phyloP scores from a whole-genome alignment of 1,140 invertebrate species.

The Anoplolepis gracilipes region DNA sequence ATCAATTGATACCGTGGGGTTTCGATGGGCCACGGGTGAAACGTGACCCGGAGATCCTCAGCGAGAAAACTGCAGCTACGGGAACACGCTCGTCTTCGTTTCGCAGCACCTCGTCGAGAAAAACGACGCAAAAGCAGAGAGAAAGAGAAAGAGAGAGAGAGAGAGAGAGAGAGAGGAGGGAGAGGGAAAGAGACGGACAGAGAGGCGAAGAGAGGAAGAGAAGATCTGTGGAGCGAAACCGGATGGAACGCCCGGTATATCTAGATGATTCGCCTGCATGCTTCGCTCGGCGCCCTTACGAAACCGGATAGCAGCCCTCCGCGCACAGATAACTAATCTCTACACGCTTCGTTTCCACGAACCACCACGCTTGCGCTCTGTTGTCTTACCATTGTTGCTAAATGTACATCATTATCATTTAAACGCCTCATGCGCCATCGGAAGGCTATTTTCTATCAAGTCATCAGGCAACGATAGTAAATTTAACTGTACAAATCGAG shows the following conservation, averaged over 20 bases:
- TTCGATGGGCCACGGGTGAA: conserved; percentile 25
- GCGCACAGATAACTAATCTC: conserved; percentile 69
- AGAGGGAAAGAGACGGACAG: not conserved
- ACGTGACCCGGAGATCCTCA: conserved; percentile 56
- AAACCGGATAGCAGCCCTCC: conserved; percentile 74
- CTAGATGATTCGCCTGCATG: conserved; percentile 65
- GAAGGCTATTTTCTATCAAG: not conserved
- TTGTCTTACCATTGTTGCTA: conserved; percentile 11
- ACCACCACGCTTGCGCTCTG: not conserved
- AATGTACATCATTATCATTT: conserved; percentile 25
- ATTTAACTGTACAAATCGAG: no score
- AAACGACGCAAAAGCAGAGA: conserved; percentile 34
- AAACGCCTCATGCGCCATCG: not conserved
- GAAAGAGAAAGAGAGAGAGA: not conserved
- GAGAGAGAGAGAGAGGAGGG: not conserved
- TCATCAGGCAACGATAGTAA: not conserved
- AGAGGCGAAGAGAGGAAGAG: not conserved
- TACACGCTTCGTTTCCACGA: conserved; percentile 61
- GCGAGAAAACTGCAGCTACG: conserved; percentile 44
- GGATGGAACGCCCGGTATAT: conserved; percentile 64
- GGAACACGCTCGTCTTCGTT: conserved; percentile 49
- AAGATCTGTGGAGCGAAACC: conserved; percentile 58
- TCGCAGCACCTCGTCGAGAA: conserved; percentile 47
- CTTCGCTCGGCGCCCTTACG: conserved; percentile 70
- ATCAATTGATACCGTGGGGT: conserved; percentile 29